Conservation (phyloP, 1,140 invertebrate species). For the Babylonia areolata region DNA sequence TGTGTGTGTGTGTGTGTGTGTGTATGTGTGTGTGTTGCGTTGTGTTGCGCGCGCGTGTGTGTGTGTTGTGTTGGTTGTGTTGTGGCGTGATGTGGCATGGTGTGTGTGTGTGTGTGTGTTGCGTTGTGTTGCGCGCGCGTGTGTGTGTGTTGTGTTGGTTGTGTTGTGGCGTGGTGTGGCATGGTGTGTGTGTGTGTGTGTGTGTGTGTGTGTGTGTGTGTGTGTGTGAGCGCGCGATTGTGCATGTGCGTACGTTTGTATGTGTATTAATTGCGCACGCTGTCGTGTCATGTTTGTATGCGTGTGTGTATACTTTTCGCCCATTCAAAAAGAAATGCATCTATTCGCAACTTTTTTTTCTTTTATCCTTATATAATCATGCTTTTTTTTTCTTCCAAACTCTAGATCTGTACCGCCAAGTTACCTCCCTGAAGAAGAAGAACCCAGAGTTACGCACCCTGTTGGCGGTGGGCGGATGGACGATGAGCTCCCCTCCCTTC, state of each 20-base stretch:
- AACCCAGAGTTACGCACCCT: conserved; percentile 94
- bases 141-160: too few relatives aligned
- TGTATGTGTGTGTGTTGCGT: neutral
- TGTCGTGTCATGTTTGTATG: too few relatives aligned
- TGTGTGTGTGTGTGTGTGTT: conserved; percentile 5
- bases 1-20: too few relatives aligned
- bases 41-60: neutral
- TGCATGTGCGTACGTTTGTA: neutral
- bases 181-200: neutral
- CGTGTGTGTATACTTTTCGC: too few relatives aligned
- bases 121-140: too few relatives aligned
- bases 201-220: conserved; percentile 7
- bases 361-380: too few relatives aligned
- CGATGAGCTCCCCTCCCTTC: conserved; percentile 89
- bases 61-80: neutral
- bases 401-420: conserved; percentile 87
- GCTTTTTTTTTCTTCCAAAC: neutral
- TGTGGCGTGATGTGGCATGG: too few relatives aligned
- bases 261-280: neutral
- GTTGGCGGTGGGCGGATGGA: conserved; percentile 97
- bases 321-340: too few relatives aligned
- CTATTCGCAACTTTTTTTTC: too few relatives aligned
- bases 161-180: too few relatives aligned
- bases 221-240: neutral
- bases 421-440: conserved; percentile 93